Conservation (phyloP, 2,113 vertebrate species). For the Equus przewalskii region DNA sequence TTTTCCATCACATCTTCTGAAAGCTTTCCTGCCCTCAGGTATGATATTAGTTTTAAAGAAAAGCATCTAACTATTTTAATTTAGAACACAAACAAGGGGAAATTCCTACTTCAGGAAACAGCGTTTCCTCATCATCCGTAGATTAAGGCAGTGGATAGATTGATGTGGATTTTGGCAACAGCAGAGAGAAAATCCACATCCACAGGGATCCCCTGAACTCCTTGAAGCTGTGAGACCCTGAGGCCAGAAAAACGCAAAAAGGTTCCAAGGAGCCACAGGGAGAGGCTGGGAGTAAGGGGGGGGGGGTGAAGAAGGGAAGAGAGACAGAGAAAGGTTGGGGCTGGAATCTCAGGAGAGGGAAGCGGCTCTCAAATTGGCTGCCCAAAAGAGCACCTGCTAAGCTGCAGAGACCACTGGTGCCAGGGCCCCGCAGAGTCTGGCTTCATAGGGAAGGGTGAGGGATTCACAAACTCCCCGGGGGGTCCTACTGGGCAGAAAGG, state of each 20-base stretch:
- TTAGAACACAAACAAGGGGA: background rate
- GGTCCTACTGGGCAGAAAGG: background rate
- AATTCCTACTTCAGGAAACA: background rate
- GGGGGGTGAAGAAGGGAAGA: too few relatives aligned
- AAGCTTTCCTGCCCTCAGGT: background rate
- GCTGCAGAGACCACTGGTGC: too few relatives aligned
- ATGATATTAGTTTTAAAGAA: background rate
- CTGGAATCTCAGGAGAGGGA: too few relatives aligned
- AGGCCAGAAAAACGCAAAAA: background rate
- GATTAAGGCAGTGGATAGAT: accelerated
- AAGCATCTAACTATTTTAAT: background rate
- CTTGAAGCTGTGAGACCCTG: background rate
- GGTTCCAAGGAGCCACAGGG: background rate
- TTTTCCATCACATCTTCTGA: background rate
- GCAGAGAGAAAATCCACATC: background rate
- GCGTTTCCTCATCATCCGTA: background rate
- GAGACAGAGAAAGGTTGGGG: background rate
- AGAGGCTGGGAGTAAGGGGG: too few relatives aligned
- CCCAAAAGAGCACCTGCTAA: too few relatives aligned
- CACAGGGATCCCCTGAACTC: background rate
- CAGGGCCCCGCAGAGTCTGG: too few relatives aligned
- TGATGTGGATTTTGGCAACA: accelerated
- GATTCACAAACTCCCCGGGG: background rate
- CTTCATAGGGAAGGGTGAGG: background rate
- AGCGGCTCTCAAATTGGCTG: background rate